A percentile compares a stretch with the other conserved stretches of the same genome.
Evolutionary conservation across 2,113 vertebrate species (phyloP).

Genomic region (Labeo rohita): DNA sequence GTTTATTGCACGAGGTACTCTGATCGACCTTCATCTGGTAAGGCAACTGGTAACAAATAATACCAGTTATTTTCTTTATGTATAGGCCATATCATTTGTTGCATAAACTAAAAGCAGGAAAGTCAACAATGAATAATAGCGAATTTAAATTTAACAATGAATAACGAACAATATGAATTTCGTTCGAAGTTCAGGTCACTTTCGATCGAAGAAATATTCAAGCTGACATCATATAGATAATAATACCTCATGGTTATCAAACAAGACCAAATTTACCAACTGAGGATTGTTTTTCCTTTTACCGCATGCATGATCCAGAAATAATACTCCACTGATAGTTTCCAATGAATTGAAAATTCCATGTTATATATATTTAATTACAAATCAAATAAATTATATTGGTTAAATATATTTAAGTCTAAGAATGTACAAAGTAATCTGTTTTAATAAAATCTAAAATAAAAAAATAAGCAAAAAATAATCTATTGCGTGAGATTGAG

Average conservation of each 20-base stretch:
- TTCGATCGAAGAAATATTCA: not conserved
- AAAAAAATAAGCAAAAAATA: not conserved
- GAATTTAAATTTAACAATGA: no score
- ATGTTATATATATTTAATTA: no score
- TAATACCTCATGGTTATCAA: not conserved
- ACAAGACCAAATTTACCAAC: not conserved
- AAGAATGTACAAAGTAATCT: not conserved
- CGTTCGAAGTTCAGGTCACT: not conserved
- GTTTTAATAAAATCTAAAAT: not conserved
- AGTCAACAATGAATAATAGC: not conserved
- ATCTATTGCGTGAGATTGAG: not conserved
- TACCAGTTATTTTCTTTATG: not conserved
- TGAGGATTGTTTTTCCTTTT: not conserved
- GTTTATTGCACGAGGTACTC: conserved; percentile 97
- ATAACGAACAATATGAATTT: no score
- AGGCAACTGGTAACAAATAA: conserved; percentile 62
- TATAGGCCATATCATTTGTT: not conserved
- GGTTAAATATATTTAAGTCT: not conserved
- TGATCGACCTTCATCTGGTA: conserved; percentile 95
- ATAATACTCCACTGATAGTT: not conserved
- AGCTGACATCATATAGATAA: not conserved
- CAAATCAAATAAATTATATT: not conserved
- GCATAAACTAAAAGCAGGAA: not conserved
- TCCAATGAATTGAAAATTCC: not conserved
- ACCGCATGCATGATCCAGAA: not conserved